A percentile compares a stretch with the other conserved stretches of the same genome.
Evolutionary conservation across 2,888 invertebrate species (phyloP).

Genomic region (Odontomyia ornata): DNA sequence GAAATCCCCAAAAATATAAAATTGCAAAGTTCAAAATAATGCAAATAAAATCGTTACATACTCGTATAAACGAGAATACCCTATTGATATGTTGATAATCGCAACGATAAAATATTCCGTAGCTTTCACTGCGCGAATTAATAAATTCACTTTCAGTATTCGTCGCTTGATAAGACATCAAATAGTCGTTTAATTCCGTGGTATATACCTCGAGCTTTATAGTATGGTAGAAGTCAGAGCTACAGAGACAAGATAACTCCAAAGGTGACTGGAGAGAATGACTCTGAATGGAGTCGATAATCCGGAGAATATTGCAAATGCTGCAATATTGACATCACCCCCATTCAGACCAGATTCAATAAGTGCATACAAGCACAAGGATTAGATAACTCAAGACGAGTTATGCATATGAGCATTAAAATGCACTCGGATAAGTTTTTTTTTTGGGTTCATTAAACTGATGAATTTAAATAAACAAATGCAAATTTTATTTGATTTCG

Average conservation of each 20-base stretch:
- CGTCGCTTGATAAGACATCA: constrained; percentile 2
- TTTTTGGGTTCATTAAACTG: too few relatives aligned
- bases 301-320: too few relatives aligned
- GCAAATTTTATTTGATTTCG: too few relatives aligned
- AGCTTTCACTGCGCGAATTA: constrained; percentile 2
- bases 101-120: neutral
- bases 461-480: too few relatives aligned
- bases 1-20: too few relatives aligned
- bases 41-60: neutral
- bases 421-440: too few relatives aligned
- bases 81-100: neutral
- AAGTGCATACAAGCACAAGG: too few relatives aligned
- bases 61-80: neutral
- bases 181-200: neutral
- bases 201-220: neutral
- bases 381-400: too few relatives aligned
- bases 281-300: neutral
- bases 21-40: neutral
- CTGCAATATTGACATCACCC: too few relatives aligned
- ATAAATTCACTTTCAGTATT: constrained; percentile 10
- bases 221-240: neutral
- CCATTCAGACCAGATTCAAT: too few relatives aligned
- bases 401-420: too few relatives aligned
- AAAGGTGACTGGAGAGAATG: neutral
- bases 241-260: neutral